These are phyloP conservation scores for Pygmarrhopalites habei DNA, from an alignment of 1,140 invertebrate genomes.

Conservation along the genomic window DNA sequence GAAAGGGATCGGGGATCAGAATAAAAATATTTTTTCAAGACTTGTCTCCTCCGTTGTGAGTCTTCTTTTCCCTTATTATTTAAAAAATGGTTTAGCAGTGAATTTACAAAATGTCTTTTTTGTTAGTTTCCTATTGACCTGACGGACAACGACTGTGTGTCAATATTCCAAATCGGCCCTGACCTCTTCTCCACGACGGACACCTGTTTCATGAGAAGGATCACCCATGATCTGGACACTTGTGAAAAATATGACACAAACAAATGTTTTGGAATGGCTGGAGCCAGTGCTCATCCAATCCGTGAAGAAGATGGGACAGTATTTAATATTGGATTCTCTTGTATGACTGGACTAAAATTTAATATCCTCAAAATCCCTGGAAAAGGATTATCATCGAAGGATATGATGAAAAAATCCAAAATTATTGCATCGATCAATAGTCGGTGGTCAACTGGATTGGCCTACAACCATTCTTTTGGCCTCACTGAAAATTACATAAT, in stretches of 20 bases:
- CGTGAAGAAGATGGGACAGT: conserved; percentile 23
- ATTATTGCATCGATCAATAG: conserved; percentile 43
- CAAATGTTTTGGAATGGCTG: conserved; percentile 41
- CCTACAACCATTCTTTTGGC: conserved; percentile 52
- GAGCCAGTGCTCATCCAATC: conserved; percentile 44
- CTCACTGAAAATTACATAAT: conserved; percentile 52
- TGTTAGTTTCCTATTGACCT: conserved; percentile 39
- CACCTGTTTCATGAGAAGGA: conserved; percentile 23
- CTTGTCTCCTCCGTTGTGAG: conserved; percentile 41
- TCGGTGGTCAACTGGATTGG: conserved; percentile 42
- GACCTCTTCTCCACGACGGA: conserved; percentile 24
- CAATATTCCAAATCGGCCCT: conserved; percentile 43
- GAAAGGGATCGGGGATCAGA: conserved; percentile 44
- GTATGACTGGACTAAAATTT: conserved; percentile 38
- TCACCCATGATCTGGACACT: conserved; percentile 24
- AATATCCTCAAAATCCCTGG: conserved; percentile 40
- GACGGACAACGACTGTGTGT: conserved; percentile 45
- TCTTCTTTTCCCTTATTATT: not conserved
- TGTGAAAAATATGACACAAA: conserved; percentile 40
- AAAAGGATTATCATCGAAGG: conserved; percentile 20
- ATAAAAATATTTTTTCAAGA: conserved; percentile 45
- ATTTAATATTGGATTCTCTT: conserved; percentile 31
- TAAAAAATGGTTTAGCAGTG: not conserved
- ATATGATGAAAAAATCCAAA: conserved; percentile 39
- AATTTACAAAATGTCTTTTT: not conserved